Evolutionary conservation across 2,113 vertebrate species (phyloP), one percentile per base, ranked within the genome.

Genomic region (Oncorhynchus clarkii): DNA sequence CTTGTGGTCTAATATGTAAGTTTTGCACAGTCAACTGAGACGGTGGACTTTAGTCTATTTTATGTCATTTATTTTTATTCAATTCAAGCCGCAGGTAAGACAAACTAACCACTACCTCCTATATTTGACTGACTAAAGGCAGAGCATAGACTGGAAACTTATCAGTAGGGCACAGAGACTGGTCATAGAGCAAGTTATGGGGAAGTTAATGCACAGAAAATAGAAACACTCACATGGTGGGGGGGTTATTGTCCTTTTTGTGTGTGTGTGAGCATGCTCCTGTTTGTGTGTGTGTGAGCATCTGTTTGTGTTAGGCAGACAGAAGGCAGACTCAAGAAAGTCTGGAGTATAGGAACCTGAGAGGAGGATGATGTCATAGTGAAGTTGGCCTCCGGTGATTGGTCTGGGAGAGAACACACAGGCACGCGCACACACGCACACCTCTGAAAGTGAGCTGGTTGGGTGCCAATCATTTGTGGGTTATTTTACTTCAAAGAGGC

Each of bases 291-390:
- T 74, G 39, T 74, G 72, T 5, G 12, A 49, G 72, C 59, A 51
- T 18, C n/a, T 72, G 71, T 72, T 22, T 72, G 71, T 60, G 18
- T 29, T 31, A 68, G 67, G 18, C 67, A 68, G 18, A 68, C 29
- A 7, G 69, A 70, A 57, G 54, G 16, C 29, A 72, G 57, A 59
- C 54, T 71, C 24, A 29, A 39, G 60, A 22, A 14, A 26, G 31
- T 48, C 3, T 73, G 9, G 54, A 86, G 87, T 77, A 87, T 83
- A 85, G 69, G 65, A 86, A 76, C 67, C 71, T 48, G 77, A 78
- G 71, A 70, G 66, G 82, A 80, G 89, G 48, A 31, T 74, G 87
- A 88, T 87, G 85, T 89, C 88, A 89, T 87, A 73, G 29, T 57
- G 72, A 3, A 54, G 51, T 83, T 74, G 73, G 68, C 18, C 67